A percentile compares a stretch with the other conserved stretches of the same genome.
Evolutionary conservation across 2,888 invertebrate species (phyloP).

Genomic region (Polydesmus complanatus): DNA sequence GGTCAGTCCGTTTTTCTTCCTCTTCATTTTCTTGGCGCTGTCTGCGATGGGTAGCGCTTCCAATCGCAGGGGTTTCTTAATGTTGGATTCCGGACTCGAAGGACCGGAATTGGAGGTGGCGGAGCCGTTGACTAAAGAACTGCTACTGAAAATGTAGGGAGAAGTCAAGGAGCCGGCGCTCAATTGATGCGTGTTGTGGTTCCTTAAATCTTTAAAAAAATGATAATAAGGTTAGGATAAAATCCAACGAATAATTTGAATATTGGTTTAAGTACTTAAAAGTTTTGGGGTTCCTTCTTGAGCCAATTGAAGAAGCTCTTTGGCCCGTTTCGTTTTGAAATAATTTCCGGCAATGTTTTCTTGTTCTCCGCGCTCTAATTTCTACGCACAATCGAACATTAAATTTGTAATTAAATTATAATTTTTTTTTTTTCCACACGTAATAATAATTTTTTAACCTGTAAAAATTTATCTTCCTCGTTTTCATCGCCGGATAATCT

Average conservation of each 20-base stretch:
- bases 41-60: slow-evolving; percentile 34
- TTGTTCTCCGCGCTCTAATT: slow-evolving; percentile 40
- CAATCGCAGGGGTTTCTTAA: slow-evolving; percentile 34
- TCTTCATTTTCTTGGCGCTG: slow-evolving; percentile 17
- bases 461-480: slow-evolving; percentile 29
- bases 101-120: slow-evolving; percentile 14
- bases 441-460: slow-evolving; percentile 23
- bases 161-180: not conserved
- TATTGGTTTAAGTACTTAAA: not conserved
- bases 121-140: not conserved
- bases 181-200: slow-evolving; percentile 4
- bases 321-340: slow-evolving; percentile 52
- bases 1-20: slow-evolving; percentile 16
- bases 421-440: slow-evolving; percentile 3
- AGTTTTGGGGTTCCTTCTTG: slow-evolving; percentile 40
- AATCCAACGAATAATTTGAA: not conserved
- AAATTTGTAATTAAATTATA: not conserved
- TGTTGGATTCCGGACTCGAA: slow-evolving; percentile 27
- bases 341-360: slow-evolving; percentile 55
- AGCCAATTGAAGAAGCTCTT: slow-evolving; percentile 41
- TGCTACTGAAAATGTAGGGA: not conserved
- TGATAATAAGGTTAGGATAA: not conserved
- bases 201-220: not conserved
- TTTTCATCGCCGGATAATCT: slow-evolving; percentile 20
- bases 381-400: slow-evolving; percentile 28